Base-by-base conservation (phyloP, 2,888 invertebrate genomes). In the Philereme transversata region DNA sequence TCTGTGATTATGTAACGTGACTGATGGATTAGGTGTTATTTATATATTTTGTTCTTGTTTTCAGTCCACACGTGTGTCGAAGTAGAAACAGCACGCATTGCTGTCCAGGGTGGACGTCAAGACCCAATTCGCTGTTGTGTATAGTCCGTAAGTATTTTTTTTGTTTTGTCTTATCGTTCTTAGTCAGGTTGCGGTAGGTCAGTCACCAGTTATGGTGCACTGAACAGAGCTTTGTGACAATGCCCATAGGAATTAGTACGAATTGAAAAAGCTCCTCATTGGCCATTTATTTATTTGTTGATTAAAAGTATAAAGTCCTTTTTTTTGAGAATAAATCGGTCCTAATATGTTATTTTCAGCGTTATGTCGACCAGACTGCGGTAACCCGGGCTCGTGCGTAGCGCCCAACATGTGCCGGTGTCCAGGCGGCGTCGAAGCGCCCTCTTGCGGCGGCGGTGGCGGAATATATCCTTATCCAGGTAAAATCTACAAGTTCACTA, bases 71-170 rank as follows among this genome's bases (percentile, higher is more conserved):
- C 86, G 95, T 97, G 52, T 97, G 97, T 83, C 94, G 96, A 75
- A 94, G 95, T 64, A 93, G 96, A 70, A 94, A 94, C 81, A 94
- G 95, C 81, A 95, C 94, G 80, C 95, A 95, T 83, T 97, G 97
- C 88, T 97, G 97, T 88, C 96, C 96, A 4, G 97, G 97, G 9
- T 97, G 97, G 97, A 94, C 94, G 11, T 94, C 95, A 72, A 95
- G 96, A 74, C 94, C 94, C 4, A 94, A 95, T 70, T 94, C 95
- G 44, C 94, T 95, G 67, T 93, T 96, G 53, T 97, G 97, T 87
- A 94, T 97, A 77, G 95, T 96, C 76, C 97, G 97, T 97, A 93
- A 96, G 97, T 96, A 84, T n/a, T 44, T 9, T 22, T 22, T 22
- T 22, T 3, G 3, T 22, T 22, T 22, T 22, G 1, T 22, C 22